A percentile compares a stretch with the other conserved stretches of the same genome.
Evolutionary conservation across 1,140 invertebrate species (phyloP).

Genomic region (Idris sp.): DNA sequence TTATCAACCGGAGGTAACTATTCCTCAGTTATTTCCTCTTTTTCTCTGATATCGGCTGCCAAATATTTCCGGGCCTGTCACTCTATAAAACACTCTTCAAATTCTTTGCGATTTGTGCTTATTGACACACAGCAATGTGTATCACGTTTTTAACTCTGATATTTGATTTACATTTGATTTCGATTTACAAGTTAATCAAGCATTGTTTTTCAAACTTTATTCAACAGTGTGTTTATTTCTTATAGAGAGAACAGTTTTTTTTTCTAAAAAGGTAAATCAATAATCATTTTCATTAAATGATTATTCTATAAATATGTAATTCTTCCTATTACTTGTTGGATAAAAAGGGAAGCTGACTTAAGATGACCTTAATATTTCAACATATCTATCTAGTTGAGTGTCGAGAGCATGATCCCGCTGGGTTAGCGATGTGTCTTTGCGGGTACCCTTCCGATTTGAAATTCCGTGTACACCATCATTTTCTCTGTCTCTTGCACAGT

Average conservation of each 20-base stretch:
- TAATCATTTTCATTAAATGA: too few species aligned
- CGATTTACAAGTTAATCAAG: conserved; percentile 44
- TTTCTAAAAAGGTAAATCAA: too few species aligned
- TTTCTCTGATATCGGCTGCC: conserved; percentile 62
- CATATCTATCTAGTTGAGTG: too few species aligned
- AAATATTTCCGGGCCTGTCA: conserved; percentile 65
- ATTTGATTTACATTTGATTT: conserved; percentile 42
- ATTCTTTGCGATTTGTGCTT: conserved; percentile 56
- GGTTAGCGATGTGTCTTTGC: conserved; percentile 20
- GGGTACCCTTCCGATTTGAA: conserved; percentile 16
- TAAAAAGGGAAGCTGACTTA: too few species aligned
- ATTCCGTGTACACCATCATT: conserved; percentile 26
- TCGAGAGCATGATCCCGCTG: conserved; percentile 20
- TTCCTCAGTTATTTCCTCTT: conserved; percentile 60
- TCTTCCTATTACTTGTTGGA: too few species aligned
- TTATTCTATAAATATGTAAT: too few species aligned
- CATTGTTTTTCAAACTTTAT: conserved; percentile 42
- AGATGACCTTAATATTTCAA: conserved; percentile 68
- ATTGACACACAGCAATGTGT: conserved; percentile 50
- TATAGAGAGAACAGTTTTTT: too few species aligned
- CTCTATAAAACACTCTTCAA: conserved; percentile 36
- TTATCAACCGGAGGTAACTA: conserved; percentile 65
- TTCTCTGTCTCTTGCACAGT: conserved; percentile 34
- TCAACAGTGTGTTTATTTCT: too few species aligned
- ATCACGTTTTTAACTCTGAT: conserved; percentile 52